Evolutionary conservation across 2,888 invertebrate genomes (phyloP).

Genomic region (Lycophotia porphyrea): DNA sequence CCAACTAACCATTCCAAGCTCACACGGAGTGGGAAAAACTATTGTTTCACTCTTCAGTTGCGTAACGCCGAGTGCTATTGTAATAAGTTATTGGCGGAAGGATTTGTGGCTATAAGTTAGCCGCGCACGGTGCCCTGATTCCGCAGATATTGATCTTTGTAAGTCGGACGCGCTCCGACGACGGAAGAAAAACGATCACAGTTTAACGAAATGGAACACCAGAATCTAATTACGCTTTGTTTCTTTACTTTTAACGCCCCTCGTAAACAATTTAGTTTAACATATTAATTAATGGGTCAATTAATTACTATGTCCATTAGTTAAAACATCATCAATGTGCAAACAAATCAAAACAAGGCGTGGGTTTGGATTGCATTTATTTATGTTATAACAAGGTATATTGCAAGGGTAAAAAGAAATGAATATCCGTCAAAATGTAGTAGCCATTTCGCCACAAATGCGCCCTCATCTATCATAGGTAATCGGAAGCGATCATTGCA

Average conservation of each 20-base stretch:
- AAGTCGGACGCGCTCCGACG: slow-evolving; percentile 73
- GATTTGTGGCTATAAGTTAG: slow-evolving; percentile 83
- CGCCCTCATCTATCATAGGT: slow-evolving; percentile 83
- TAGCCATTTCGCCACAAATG: slow-evolving; percentile 76
- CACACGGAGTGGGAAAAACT: slow-evolving; percentile 73
- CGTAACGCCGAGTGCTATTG: slow-evolving; percentile 76
- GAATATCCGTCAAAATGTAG: slow-evolving; percentile 72
- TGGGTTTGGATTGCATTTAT: slow-evolving; percentile 58
- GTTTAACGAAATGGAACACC: slow-evolving; percentile 71
- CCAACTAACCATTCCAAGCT: slow-evolving; percentile 71
- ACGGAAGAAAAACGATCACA: slow-evolving; percentile 78
- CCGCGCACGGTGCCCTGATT: slow-evolving; percentile 84
- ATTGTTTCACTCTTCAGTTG: slow-evolving; percentile 79
- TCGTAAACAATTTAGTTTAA: slow-evolving; percentile 62
- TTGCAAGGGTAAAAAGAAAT: slow-evolving; percentile 64
- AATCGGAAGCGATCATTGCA: slow-evolving; percentile 88
- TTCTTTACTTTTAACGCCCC: slow-evolving; percentile 51
- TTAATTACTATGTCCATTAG: slow-evolving; percentile 25
- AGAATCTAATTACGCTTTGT: slow-evolving; percentile 68
- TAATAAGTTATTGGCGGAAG: slow-evolving; percentile 83
- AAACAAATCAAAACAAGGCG: slow-evolving; percentile 40
- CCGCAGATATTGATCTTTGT: slow-evolving; percentile 85
- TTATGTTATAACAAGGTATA: slow-evolving; percentile 60
- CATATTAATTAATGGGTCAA: slow-evolving; percentile 56
- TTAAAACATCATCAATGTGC: neutral